phyloP scores from a whole-genome alignment of 2,797 vertebrate species.

The Ispidina lecontei region DNA sequence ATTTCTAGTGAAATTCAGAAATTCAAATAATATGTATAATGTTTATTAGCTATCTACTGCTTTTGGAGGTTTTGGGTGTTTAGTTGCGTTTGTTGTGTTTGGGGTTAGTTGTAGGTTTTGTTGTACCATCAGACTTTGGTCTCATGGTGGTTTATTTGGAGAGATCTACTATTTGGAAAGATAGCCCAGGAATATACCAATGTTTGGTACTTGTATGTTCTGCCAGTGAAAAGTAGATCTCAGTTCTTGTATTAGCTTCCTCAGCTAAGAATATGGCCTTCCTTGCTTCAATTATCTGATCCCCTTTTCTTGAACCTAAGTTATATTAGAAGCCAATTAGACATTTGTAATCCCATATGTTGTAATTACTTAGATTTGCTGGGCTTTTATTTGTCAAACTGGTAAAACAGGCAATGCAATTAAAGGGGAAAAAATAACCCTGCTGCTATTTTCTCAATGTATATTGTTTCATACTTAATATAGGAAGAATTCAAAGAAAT shows the following conservation, averaged over 20 bases:
- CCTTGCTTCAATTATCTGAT: neutral
- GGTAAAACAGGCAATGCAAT: neutral
- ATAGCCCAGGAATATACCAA: neutral
- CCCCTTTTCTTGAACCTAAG: neutral
- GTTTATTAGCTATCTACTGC: neutral
- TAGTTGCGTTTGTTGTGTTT: neutral
- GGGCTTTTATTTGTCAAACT: neutral
- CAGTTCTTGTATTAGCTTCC: neutral
- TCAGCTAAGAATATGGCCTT: neutral
- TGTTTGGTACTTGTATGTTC: neutral
- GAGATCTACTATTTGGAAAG: neutral
- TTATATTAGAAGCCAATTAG: neutral
- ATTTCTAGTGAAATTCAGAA: neutral
- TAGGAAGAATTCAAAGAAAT: slow-evolving; percentile 7
- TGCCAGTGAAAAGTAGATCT: neutral
- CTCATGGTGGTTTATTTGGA: neutral
- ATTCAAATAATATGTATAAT: neutral
- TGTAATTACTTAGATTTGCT: neutral
- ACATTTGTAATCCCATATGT: neutral
- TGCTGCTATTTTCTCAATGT: neutral
- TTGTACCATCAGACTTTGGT: neutral
- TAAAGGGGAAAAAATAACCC: neutral
- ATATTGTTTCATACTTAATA: slow-evolving; percentile 4
- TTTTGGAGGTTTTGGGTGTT: too few species aligned
- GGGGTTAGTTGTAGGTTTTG: neutral